Evolutionary conservation across 2,888 invertebrate genomes (phyloP).

Genomic region (Drosophila putrida): DNA sequence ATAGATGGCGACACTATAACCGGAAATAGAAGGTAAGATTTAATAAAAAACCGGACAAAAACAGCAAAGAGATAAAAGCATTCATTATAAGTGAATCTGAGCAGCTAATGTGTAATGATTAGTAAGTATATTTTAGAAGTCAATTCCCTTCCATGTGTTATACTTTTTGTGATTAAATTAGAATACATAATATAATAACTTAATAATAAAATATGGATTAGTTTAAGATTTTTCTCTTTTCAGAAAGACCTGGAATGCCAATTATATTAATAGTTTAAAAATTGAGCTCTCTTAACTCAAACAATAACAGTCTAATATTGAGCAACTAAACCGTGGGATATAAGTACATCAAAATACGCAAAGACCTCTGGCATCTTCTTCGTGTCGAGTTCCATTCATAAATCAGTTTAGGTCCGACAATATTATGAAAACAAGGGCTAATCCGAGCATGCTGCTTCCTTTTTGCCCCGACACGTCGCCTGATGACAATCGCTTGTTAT

Average conservation of each 20-base stretch:
- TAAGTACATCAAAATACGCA: background rate
- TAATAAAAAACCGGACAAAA: background rate
- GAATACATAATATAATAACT: background rate
- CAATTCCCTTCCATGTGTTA: too few species aligned
- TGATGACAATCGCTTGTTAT: constrained; percentile 21
- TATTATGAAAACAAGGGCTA: constrained; percentile 42
- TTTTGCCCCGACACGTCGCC: constrained; percentile 5
- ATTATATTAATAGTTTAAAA: background rate
- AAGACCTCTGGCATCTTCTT: background rate
- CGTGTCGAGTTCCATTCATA: constrained; percentile 15
- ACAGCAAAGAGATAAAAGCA: background rate
- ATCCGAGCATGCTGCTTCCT: constrained; percentile 35
- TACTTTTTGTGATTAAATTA: too few species aligned
- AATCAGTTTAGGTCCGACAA: constrained; percentile 1
- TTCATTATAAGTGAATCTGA: too few species aligned
- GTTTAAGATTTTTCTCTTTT: background rate
- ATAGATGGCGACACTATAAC: background rate
- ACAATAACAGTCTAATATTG: constrained; percentile 15
- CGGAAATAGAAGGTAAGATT: background rate
- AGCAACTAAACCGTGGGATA: constrained; percentile 17
- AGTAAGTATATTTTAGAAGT: background rate
- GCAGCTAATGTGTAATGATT: background rate
- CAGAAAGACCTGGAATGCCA: background rate
- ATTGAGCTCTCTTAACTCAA: background rate
- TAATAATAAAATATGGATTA: background rate